Conservation (phyloP, 2,113 vertebrate genomes). For the Talpa occidentalis region DNA sequence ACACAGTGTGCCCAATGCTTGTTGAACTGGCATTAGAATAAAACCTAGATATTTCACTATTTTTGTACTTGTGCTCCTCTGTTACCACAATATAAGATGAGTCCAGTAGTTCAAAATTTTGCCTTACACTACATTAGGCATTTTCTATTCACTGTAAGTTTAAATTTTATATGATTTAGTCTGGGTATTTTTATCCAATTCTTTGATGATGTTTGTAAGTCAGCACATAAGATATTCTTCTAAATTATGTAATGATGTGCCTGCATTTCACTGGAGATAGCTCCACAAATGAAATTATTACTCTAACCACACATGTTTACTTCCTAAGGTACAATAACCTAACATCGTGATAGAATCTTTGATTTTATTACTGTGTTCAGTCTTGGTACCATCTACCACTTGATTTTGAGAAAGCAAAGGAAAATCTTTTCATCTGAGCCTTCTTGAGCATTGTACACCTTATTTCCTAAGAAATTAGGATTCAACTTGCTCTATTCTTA, state of each 20-base stretch:
- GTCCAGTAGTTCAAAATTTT: neutral
- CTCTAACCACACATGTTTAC: neutral
- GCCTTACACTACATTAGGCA: neutral
- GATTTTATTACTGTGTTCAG: neutral
- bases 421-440: neutral
- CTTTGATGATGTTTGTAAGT: neutral
- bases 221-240: neutral
- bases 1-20: neutral
- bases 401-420: neutral
- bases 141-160: neutral
- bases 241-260: neutral
- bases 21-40: neutral
- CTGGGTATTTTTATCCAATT: neutral
- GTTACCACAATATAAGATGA: neutral
- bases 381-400: neutral
- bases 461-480: slow-evolving; percentile 31
- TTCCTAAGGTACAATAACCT: neutral
- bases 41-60: neutral
- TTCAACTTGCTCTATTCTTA: neutral
- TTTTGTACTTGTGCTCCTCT: neutral
- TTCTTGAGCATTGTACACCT: neutral
- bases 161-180: neutral
- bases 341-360: neutral
- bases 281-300: neutral
- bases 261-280: neutral